These are phyloP conservation scores for Euproctis similis DNA, from an alignment of 2,888 invertebrate genomes.

Conservation along the genomic window DNA sequence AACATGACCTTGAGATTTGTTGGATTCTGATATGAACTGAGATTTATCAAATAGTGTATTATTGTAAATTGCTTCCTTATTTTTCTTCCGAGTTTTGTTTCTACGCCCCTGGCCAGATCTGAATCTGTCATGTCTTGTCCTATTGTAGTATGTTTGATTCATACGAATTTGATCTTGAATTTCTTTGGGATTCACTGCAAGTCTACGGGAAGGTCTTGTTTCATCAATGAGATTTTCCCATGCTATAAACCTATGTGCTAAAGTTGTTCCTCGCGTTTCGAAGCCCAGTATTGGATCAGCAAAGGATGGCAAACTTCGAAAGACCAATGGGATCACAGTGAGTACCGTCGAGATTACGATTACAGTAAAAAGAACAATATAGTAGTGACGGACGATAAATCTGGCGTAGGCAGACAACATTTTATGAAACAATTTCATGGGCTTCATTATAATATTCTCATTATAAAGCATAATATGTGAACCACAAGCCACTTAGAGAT, in stretches of 20 bases:
- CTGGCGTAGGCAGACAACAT: constrained; percentile 69
- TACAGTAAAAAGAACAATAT: constrained; percentile 54
- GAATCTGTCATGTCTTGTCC: constrained; percentile 39
- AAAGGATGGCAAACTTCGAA: constrained; percentile 81
- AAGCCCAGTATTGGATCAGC: constrained; percentile 94
- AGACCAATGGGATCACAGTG: constrained; percentile 58
- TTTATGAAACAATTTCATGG: constrained; percentile 40
- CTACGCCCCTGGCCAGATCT: constrained; percentile 54
- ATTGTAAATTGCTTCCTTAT: constrained; percentile 45
- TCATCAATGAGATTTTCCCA: constrained; percentile 90
- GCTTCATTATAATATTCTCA: constrained; percentile 29
- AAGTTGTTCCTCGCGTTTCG: constrained; percentile 90
- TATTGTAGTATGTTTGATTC: constrained; percentile 56
- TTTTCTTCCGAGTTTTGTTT: constrained; percentile 50
- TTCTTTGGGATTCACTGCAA: constrained; percentile 84
- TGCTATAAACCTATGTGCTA: constrained; percentile 86
- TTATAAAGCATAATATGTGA: constrained; percentile 22
- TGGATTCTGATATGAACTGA: constrained; percentile 33
- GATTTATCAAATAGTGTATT: constrained; percentile 44
- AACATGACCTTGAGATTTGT: constrained; percentile 55
- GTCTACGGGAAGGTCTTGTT: constrained; percentile 79
- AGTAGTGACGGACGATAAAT: constrained; percentile 68
- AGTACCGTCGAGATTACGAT: constrained; percentile 54
- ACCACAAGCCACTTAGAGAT: constrained; percentile 21
- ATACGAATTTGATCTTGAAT: constrained; percentile 71